Percentiles rank a stretch among this genome's conserved stretches.
Conservation (phyloP, 53 echinoderm and acorn worm species). For the Holothuria scabra region DNA sequence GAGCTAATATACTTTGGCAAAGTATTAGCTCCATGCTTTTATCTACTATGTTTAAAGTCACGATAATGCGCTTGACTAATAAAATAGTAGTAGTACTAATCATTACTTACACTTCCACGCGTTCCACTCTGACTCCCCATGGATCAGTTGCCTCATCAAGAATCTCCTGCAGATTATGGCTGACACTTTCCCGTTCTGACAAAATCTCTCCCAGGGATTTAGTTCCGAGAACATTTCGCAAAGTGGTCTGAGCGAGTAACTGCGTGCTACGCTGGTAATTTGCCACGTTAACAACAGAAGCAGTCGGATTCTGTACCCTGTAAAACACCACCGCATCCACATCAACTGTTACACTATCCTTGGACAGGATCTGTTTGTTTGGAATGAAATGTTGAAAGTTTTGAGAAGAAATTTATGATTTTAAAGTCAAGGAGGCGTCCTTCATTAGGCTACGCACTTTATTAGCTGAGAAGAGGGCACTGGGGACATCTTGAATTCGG, state of each 20-base stretch:
- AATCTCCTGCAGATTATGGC: conserved; percentile 34
- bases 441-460: too few species aligned
- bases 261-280: conserved; percentile 68
- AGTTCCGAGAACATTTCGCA: conserved; percentile 41
- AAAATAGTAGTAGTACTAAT: too few species aligned
- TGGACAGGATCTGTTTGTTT: conserved; percentile 61
- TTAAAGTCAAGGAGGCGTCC: too few species aligned
- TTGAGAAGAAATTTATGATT: too few species aligned
- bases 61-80: too few species aligned
- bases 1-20: too few species aligned
- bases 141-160: conserved; percentile 58
- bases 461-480: too few species aligned
- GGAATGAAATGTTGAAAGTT: not conserved
- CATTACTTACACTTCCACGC: conserved; percentile 55
- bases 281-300: conserved; percentile 70
- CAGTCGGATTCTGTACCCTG: conserved; percentile 69
- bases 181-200: conserved; percentile 52
- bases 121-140: conserved; percentile 66
- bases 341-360: conserved; percentile 78
- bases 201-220: conserved; percentile 59
- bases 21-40: too few species aligned
- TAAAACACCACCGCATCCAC: conserved; percentile 82
- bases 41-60: too few species aligned
- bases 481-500: too few species aligned
- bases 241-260: conserved; percentile 68